Percentiles rank a stretch among this genome's conserved stretches.
These are phyloP conservation scores for Andrena dorsata DNA, from an alignment of 2,888 invertebrate species.

Conservation along the genomic window DNA sequence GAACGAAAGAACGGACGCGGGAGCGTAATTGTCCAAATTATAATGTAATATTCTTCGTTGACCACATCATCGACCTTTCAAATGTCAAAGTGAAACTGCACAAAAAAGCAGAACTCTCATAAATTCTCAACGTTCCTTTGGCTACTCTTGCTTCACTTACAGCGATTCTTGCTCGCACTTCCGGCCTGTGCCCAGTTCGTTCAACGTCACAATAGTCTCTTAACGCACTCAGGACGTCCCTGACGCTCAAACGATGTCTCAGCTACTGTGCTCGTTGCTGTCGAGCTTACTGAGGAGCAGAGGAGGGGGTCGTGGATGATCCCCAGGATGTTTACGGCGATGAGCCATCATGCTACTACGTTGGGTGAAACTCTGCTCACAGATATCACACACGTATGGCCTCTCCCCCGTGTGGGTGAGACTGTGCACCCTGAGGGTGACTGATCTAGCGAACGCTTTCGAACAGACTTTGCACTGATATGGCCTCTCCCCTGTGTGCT, in stretches of 20 bases:
- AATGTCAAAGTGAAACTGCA: conserved; percentile 1
- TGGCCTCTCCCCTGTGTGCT: conserved; percentile 71
- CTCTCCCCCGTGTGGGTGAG: conserved; percentile 72
- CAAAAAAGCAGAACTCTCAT: not conserved
- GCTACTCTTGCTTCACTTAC: not conserved
- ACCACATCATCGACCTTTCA: not conserved
- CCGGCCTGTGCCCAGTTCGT: too few species aligned
- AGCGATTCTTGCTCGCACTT: too few species aligned
- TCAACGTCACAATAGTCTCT: too few species aligned
- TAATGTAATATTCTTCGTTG: conserved; percentile 1
- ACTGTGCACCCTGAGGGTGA: conserved; percentile 73
- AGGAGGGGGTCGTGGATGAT: conserved; percentile 45
- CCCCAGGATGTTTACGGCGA: conserved; percentile 61
- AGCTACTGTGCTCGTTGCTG: not conserved
- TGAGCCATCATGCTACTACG: conserved; percentile 70
- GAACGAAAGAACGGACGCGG: conserved; percentile 2
- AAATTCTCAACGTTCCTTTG: not conserved
- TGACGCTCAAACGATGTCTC: not conserved
- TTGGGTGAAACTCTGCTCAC: conserved; percentile 72
- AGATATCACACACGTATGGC: conserved; percentile 76
- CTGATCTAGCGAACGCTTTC: conserved; percentile 67
- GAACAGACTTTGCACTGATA: conserved; percentile 76
- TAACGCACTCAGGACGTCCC: too few species aligned
- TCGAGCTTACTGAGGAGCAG: not conserved
- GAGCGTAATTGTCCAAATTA: conserved; percentile 2